Conservation (phyloP, 2,113 vertebrate species). For the Plestiodon gilberti region DNA sequence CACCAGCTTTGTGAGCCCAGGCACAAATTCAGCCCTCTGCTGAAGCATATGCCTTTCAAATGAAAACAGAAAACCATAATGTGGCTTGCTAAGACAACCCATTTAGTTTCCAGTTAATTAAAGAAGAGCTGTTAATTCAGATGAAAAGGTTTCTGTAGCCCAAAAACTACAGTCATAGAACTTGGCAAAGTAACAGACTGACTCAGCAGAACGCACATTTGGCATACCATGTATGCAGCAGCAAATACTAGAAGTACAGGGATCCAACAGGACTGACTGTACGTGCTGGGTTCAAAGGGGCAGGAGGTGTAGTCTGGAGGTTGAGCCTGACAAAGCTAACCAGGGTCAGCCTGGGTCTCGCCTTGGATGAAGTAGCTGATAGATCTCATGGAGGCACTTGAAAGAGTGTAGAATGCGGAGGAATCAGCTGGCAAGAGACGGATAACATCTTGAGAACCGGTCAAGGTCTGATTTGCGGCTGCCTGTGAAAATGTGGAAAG, state of each 20-base stretch:
- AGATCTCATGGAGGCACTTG: too few species aligned
- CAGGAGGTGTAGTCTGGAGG: too few species aligned
- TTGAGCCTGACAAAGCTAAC: too few species aligned
- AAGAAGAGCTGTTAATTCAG: not conserved
- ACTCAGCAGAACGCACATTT: rapidly evolving
- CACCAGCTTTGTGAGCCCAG: not conserved
- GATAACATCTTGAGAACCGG: too few species aligned
- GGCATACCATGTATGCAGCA: rapidly evolving
- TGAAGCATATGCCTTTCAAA: not conserved
- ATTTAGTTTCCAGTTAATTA: not conserved
- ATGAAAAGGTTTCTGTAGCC: not conserved
- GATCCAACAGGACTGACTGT: rapidly evolving
- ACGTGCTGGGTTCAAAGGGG: not conserved
- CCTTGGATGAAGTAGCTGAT: too few species aligned
- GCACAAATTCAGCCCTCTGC: not conserved
- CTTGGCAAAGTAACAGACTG: not conserved
- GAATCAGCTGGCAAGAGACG: too few species aligned
- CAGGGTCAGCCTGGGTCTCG: too few species aligned
- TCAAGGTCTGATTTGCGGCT: too few species aligned
- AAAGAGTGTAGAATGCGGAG: too few species aligned
- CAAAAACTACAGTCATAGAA: not conserved
- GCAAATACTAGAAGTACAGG: not conserved
- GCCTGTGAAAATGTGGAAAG: too few species aligned
- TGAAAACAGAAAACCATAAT: not conserved
- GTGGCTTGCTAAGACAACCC: not conserved